Evolutionary conservation across 1,140 invertebrate species (phyloP), one percentile per base, ranked within the genome.

Genomic region (Ceratitis capitata): DNA sequence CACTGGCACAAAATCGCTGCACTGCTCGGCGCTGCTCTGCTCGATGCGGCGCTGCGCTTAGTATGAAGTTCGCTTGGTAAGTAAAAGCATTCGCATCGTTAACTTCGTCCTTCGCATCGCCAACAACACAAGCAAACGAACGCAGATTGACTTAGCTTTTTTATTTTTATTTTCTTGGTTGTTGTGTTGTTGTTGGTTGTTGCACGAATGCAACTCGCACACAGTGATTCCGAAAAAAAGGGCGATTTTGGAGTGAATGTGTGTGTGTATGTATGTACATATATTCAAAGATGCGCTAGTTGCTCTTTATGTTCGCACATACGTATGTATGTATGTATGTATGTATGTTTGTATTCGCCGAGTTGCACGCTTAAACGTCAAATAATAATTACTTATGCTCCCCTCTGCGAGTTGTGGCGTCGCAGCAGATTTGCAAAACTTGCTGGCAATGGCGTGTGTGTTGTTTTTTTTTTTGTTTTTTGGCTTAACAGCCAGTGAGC

Each of bases 11-110:
- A 61, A 61, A n/a, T n/a, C n/a, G 23, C 23, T 61, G 56, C 56
- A 26, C 29, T 61, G 86, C 85, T 85, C 47, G 89, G 87, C 51
- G 45, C 45, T 14, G 51, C 51, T 53, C n/a, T 12, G 51, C 51
- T n/a, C 14, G 7, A 53, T 3, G n/a, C 14, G 51, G 51, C 51
- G n/a, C 51, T 23, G 51, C 51, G 51, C 23, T 56, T 19, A 56
- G 51, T 56, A 29, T 64, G 14, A 78, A 39, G 64, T 74, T 39
- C 35, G 35, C 39, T 74, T 74, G 35, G 64, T n/a, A n/a, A 6
- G 64, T 14, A 74, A n/a, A 74, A 39, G 64, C 64, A 39, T 19
- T 78, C 69, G 39, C 69, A 45, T 78, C 42, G 39, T 45, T 78
- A 35, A 78, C 39, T 45, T 42, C 69, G 69, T 78, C 69, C 69